Conservation (phyloP, 2,113 vertebrate species). For the Echinops telfairi region DNA sequence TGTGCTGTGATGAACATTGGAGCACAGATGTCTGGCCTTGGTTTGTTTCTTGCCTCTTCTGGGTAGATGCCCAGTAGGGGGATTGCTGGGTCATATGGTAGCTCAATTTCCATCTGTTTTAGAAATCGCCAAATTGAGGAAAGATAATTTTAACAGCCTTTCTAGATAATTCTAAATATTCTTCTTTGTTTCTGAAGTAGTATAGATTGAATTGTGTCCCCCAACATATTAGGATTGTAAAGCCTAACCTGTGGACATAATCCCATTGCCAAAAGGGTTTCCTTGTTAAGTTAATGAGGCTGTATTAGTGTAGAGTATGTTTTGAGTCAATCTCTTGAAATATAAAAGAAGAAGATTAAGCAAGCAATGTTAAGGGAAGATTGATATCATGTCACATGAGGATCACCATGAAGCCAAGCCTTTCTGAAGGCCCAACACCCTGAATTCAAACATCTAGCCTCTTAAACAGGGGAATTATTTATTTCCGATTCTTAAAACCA, state of each 20-base stretch:
- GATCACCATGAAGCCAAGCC: background rate
- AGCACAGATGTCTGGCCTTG: too few relatives aligned
- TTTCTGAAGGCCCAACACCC: background rate
- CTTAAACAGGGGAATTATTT: background rate
- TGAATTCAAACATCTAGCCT: background rate
- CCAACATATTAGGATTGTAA: background rate
- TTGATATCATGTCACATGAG: background rate
- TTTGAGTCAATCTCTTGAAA: background rate
- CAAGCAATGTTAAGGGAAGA: background rate
- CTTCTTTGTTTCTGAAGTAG: background rate
- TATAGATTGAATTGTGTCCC: background rate
- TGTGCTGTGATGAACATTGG: too few relatives aligned
- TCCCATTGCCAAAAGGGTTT: background rate
- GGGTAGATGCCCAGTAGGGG: too few relatives aligned
- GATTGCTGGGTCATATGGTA: too few relatives aligned
- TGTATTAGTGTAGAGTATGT: background rate
- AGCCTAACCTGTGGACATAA: background rate
- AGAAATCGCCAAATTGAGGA: too few relatives aligned
- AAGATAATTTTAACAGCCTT: background rate
- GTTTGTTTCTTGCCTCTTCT: too few relatives aligned
- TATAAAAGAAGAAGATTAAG: background rate
- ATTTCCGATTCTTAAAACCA: background rate
- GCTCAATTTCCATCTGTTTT: too few relatives aligned
- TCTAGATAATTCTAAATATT: conserved; percentile 56
- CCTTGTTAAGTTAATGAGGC: background rate